A percentile compares a stretch with the other conserved stretches of the same genome.
These are phyloP conservation scores for Pristionchus fissidentatus DNA, from an alignment of 2,888 invertebrate genomes.

Conservation along the genomic window DNA sequence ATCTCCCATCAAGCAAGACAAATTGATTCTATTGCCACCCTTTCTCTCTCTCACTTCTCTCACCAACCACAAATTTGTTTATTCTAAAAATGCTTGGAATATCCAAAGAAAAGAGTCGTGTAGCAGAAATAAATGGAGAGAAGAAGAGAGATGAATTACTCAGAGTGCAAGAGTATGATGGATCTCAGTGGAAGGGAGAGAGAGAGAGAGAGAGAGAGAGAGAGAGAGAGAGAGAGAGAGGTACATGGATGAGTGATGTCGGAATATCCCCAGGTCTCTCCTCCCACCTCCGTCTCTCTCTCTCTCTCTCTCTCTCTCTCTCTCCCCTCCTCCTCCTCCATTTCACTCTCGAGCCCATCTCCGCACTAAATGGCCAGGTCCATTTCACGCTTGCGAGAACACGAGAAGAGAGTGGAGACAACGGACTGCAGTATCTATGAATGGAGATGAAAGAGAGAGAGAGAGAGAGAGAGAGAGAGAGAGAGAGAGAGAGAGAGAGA, in stretches of 20 bases:
- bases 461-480: constrained; percentile 22
- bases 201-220: not conserved
- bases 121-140: constrained; percentile 1
- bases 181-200: not conserved
- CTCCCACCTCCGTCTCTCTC: not conserved
- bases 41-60: not conserved
- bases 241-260: not conserved
- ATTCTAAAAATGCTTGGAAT: not conserved
- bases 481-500: constrained; percentile 1
- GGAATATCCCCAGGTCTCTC: constrained; percentile 26
- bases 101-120: not conserved
- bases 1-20: not conserved
- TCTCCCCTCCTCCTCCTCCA: not conserved
- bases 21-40: too few species aligned
- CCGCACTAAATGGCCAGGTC: constrained; percentile 45
- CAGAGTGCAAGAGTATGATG: constrained; percentile 8
- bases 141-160: constrained; percentile 29
- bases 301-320: constrained; percentile 18
- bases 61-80: not conserved
- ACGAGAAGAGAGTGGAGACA: constrained; percentile 34
- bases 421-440: constrained; percentile 16
- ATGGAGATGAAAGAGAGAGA: constrained; percentile 9
- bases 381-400: constrained; percentile 46
- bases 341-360: constrained; percentile 38
- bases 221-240: constrained; percentile 15